phyloP scores from a whole-genome alignment of 2,113 vertebrate species.

The Canis aureus region DNA sequence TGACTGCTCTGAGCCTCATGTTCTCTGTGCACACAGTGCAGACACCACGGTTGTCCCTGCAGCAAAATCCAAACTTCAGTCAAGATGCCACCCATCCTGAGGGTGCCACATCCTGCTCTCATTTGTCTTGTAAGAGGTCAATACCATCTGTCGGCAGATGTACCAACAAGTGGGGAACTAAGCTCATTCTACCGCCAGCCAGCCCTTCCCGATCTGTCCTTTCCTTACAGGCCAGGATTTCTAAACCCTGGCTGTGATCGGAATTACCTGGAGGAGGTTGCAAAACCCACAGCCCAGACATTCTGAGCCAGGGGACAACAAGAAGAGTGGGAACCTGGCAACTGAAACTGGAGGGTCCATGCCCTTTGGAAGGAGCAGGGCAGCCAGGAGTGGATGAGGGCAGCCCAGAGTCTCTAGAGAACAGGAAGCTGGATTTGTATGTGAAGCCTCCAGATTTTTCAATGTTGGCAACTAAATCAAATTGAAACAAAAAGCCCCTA shows the following conservation, averaged over 20 bases:
- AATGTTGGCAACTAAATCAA: conserved; percentile 52
- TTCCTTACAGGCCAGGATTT: no score
- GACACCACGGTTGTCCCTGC: no score
- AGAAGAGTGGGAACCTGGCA: not conserved
- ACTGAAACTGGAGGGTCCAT: not conserved
- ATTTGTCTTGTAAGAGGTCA: not conserved
- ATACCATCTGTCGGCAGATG: not conserved
- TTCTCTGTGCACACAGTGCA: not conserved
- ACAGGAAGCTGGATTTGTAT: not conserved
- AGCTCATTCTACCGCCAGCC: no score
- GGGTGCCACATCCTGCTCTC: not conserved
- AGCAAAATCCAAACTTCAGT: not conserved
- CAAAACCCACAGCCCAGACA: no score
- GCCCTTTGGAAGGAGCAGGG: not conserved
- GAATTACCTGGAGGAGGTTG: no score
- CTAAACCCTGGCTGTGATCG: no score
- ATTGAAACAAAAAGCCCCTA: not conserved
- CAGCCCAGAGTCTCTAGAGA: conserved; percentile 28
- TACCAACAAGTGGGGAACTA: no score
- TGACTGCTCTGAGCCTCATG: not conserved
- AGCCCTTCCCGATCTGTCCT: no score
- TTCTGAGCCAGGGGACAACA: not conserved
- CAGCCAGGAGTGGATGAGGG: not conserved
- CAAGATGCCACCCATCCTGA: not conserved
- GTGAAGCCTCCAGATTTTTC: conserved; percentile 1